phyloP scores from a whole-genome alignment of 2,113 vertebrate species.

The Leptocoma aspasia region DNA sequence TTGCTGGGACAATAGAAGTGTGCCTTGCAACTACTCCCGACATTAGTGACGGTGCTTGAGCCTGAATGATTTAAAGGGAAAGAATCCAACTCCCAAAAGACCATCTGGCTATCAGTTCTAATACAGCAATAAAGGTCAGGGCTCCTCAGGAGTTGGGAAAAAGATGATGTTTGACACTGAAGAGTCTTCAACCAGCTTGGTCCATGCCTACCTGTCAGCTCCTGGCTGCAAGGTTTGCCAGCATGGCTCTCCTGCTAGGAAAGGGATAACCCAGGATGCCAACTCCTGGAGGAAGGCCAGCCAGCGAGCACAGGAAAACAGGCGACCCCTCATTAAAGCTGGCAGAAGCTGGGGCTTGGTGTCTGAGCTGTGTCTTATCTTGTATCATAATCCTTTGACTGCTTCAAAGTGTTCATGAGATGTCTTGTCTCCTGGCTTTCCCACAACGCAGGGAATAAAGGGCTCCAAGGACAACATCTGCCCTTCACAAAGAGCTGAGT shows the following conservation, averaged over 20 bases:
- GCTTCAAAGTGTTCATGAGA: conserved; percentile 42
- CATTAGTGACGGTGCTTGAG: conserved; percentile 74
- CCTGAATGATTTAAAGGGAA: conserved; percentile 66
- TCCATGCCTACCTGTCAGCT: background rate
- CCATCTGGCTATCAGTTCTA: conserved; percentile 78
- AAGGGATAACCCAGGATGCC: background rate
- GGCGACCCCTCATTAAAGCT: background rate
- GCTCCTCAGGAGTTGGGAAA: conserved; percentile 64
- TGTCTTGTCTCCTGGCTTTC: conserved; percentile 50
- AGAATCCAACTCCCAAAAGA: conserved; percentile 76
- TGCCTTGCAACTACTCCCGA: conserved; percentile 65
- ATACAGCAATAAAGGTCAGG: conserved; percentile 71
- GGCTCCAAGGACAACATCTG: conserved; percentile 20
- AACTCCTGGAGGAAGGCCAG: background rate
- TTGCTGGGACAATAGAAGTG: conserved; percentile 68
- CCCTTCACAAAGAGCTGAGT: background rate
- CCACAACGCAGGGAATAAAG: conserved; percentile 16
- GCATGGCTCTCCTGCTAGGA: background rate
- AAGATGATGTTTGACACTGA: conserved; percentile 60
- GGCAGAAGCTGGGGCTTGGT: background rate
- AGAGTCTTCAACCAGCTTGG: conserved; percentile 40
- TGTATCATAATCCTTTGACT: background rate
- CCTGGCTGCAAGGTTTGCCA: background rate
- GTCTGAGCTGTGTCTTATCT: background rate
- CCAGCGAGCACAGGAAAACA: background rate